A percentile compares a stretch with the other conserved stretches of the same genome.
These are phyloP conservation scores for Cossypha heuglini DNA, from an alignment of 2,797 vertebrate species.

Conservation along the genomic window DNA sequence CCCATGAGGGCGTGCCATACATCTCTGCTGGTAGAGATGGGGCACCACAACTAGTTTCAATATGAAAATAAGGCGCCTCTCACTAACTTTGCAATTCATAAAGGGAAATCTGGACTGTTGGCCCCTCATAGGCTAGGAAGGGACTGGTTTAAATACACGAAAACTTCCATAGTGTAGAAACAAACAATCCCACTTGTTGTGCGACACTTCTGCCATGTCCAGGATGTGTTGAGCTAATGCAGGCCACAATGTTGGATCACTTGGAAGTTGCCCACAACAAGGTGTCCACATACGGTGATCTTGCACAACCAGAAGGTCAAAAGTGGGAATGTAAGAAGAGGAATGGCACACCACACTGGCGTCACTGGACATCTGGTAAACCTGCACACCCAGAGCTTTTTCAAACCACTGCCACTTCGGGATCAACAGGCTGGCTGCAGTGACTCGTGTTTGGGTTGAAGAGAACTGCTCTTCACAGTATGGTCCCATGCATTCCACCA, in stretches of 20 bases:
- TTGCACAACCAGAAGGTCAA: not conserved
- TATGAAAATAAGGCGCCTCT: not conserved
- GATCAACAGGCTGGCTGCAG: not conserved
- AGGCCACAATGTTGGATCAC: not conserved
- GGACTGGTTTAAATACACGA: not conserved
- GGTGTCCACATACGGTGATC: accelerated
- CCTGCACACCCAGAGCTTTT: accelerated
- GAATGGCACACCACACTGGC: not conserved
- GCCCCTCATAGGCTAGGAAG: not conserved
- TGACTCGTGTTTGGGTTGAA: accelerated
- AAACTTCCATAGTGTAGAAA: not conserved
- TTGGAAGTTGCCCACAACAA: accelerated
- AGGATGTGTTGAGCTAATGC: not conserved
- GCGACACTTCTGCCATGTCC: not conserved
- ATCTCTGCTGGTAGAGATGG: not conserved
- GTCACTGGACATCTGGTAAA: not conserved
- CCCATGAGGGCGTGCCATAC: accelerated
- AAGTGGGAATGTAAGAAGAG: not conserved
- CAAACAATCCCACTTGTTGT: not conserved
- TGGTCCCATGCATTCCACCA: not conserved
- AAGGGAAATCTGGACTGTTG: not conserved
- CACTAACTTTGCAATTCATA: not conserved
- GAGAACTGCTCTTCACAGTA: not conserved
- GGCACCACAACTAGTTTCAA: not conserved
- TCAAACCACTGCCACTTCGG: not conserved